Evolutionary conservation across 2,113 vertebrate genomes (phyloP).

Genomic region (Pontoporia blainvillei): DNA sequence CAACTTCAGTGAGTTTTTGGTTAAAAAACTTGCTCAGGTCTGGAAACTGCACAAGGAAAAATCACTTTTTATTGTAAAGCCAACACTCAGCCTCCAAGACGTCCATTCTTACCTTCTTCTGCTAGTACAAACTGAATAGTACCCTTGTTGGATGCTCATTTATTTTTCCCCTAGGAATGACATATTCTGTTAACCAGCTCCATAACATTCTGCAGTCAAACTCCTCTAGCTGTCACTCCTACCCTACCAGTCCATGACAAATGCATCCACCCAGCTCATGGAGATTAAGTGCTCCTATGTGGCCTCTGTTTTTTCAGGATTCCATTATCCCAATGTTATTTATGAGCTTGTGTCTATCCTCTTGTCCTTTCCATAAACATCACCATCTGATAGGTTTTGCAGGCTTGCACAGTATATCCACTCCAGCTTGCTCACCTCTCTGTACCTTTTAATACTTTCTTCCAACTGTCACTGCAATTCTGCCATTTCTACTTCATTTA

Average conservation of each 20-base stretch:
- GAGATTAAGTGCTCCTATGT: not conserved
- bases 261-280: not conserved
- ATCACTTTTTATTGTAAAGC: not conserved
- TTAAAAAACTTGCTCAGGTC: not conserved
- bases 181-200: not conserved
- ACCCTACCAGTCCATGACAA: no score
- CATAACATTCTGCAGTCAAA: not conserved
- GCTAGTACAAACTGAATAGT: not conserved
- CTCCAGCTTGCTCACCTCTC: not conserved
- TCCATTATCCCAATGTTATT: not conserved
- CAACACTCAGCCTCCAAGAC: not conserved
- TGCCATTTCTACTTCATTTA: not conserved
- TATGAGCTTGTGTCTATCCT: not conserved
- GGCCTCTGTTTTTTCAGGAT: not conserved
- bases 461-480: not conserved
- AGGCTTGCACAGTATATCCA: not conserved
- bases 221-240: not conserved
- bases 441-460: not conserved
- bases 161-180: not conserved
- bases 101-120: not conserved
- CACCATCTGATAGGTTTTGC: not conserved
- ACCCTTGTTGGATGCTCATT: not conserved
- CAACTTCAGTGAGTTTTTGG: not conserved
- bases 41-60: not conserved
- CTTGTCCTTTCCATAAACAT: not conserved